Evolutionary conservation across 2,888 invertebrate genomes (phyloP).

Genomic region (Gari tellinella): DNA sequence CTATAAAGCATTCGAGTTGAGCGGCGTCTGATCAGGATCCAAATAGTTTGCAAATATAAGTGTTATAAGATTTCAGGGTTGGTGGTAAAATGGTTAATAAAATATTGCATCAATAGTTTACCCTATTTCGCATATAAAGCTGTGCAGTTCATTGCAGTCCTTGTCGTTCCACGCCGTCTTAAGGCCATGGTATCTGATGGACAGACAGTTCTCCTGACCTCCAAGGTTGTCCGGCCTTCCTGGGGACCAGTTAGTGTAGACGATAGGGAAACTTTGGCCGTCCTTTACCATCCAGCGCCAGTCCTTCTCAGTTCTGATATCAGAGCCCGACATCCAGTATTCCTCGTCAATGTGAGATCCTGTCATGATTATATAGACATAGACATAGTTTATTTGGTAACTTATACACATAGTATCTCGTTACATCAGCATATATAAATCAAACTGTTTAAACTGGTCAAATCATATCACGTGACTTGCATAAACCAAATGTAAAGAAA

Average conservation of each 20-base stretch:
- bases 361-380: not conserved
- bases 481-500: too few relatives aligned
- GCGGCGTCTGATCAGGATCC: too few relatives aligned
- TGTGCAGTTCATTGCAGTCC: slow-evolving; percentile 27
- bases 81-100: too few relatives aligned
- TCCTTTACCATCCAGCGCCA: slow-evolving; percentile 46
- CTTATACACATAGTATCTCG: too few relatives aligned
- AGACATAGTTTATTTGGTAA: too few relatives aligned
- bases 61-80: too few relatives aligned
- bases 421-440: too few relatives aligned
- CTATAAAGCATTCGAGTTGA: too few relatives aligned
- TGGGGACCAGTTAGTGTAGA: slow-evolving; percentile 29
- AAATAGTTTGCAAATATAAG: too few relatives aligned
- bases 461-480: too few relatives aligned
- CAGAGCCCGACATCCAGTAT: slow-evolving; percentile 41
- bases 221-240: slow-evolving; percentile 31
- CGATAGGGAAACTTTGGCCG: slow-evolving; percentile 18
- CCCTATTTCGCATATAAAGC: slow-evolving; percentile 38
- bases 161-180: slow-evolving; percentile 36
- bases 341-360: slow-evolving; percentile 38
- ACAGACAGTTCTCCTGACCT: slow-evolving; percentile 38
- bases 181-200: slow-evolving; percentile 9
- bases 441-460: too few relatives aligned
- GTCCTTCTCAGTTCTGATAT: slow-evolving; percentile 31
- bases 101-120: too few relatives aligned